These are phyloP conservation scores for Dryoscopus gambensis DNA, from an alignment of 2,113 vertebrate species.

Conservation along the genomic window DNA sequence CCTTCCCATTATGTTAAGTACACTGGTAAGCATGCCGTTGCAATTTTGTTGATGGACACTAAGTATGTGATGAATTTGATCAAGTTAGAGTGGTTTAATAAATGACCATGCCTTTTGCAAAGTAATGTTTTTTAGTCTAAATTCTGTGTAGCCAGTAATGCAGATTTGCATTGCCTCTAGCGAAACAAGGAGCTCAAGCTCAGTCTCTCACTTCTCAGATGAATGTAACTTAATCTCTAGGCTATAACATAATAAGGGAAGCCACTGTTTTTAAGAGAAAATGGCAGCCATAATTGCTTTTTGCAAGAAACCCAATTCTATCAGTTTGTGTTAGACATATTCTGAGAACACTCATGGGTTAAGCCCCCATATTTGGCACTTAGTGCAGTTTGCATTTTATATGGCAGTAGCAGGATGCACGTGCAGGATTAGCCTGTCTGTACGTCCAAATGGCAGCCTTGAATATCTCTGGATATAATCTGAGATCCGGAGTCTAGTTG, in stretches of 20 bases:
- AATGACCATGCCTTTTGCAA: constrained; percentile 6
- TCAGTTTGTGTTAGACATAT: neutral
- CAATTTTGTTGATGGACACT: constrained; percentile 36
- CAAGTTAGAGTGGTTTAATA: neutral
- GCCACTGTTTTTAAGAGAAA: neutral
- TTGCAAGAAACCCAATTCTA: neutral
- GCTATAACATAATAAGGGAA: neutral
- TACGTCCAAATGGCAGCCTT: neutral
- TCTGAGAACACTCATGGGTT: neutral
- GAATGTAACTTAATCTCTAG: neutral
- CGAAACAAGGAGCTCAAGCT: neutral
- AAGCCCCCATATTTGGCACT: neutral
- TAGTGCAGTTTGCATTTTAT: neutral
- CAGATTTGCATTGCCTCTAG: constrained; percentile 40
- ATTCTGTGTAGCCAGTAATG: neutral
- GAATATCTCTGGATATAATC: neutral
- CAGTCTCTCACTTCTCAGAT: constrained; percentile 1
- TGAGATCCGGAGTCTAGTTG: neutral
- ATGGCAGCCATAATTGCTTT: neutral
- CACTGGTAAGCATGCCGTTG: neutral
- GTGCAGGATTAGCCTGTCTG: neutral
- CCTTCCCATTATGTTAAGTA: constrained; percentile 35
- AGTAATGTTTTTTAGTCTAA: neutral
- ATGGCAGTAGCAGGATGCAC: neutral
- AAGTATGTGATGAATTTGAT: constrained; percentile 10